These are phyloP conservation scores for Pyrrhosoma nymphula DNA, from an alignment of 2,888 invertebrate species.

Conservation along the genomic window DNA sequence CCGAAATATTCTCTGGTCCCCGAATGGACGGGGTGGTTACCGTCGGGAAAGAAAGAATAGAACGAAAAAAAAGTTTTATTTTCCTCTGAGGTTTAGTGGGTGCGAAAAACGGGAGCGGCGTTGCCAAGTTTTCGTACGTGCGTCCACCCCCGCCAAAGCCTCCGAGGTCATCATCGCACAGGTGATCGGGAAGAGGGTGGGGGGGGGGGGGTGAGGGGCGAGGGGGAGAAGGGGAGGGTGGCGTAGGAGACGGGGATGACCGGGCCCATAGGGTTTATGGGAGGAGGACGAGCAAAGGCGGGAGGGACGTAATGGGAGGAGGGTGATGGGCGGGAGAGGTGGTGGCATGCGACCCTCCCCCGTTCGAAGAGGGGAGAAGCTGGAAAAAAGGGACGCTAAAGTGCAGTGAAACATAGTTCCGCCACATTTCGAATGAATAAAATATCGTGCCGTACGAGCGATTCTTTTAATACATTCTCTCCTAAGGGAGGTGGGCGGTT, in stretches of 20 bases:
- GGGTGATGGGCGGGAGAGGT: background rate
- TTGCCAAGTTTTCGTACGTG: conserved; percentile 34
- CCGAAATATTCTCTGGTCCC: background rate
- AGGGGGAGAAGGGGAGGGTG: background rate
- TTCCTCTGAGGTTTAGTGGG: background rate
- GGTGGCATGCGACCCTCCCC: too few species aligned
- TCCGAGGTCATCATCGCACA: background rate
- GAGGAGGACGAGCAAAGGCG: background rate
- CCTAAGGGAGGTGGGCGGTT: background rate
- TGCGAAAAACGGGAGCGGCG: conserved; percentile 16
- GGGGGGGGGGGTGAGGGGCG: background rate
- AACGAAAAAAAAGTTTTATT: background rate
- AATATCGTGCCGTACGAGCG: conserved; percentile 54
- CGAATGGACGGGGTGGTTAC: background rate
- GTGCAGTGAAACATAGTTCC: conserved; percentile 65
- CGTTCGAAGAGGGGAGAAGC: background rate
- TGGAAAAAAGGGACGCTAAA: conserved; percentile 25
- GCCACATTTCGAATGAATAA: conserved; percentile 64
- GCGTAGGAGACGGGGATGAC: background rate
- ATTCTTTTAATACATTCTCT: conserved; percentile 59
- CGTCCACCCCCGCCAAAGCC: background rate
- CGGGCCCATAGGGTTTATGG: background rate
- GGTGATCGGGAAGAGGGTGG: background rate
- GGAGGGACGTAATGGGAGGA: background rate
- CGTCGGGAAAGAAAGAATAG: conserved; percentile 6